Evolutionary conservation across 92 coral and sea anemone species (phyloP).

Genomic region (Epizoanthus rinbou): DNA sequence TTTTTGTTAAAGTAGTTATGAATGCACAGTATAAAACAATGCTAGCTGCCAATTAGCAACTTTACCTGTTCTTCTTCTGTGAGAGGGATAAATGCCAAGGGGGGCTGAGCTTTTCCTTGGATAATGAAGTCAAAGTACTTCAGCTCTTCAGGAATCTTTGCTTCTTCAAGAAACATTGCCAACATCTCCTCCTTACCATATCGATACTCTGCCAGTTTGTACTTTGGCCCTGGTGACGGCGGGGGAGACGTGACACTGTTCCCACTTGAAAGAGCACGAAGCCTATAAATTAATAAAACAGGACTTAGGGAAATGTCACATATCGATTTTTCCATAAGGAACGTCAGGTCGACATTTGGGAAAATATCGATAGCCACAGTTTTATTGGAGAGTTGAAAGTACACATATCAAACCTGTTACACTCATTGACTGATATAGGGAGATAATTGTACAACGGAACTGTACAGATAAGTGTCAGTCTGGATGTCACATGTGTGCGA

Average conservation of each 20-base stretch:
- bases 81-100: constrained; percentile 83
- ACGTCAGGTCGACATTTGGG: too few relatives aligned
- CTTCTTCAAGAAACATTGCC: constrained; percentile 84
- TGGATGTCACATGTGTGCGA: too few relatives aligned
- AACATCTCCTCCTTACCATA: constrained; percentile 99
- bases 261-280: constrained; percentile 97
- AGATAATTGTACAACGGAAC: too few relatives aligned
- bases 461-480: too few relatives aligned
- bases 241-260: constrained; percentile 98
- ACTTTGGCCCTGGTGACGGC: constrained; percentile 95
- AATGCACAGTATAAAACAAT: too few relatives aligned
- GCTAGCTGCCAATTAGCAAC: neutral
- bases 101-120: constrained; percentile 66
- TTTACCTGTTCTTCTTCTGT: constrained; percentile 96
- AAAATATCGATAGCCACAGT: too few relatives aligned
- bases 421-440: too few relatives aligned
- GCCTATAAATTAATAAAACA: constrained; percentile 52
- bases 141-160: constrained; percentile 70
- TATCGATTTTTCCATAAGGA: too few relatives aligned
- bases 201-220: constrained; percentile 92
- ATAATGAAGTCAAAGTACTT: constrained; percentile 77
- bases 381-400: too few relatives aligned
- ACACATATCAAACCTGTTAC: too few relatives aligned
- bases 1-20: too few relatives aligned
- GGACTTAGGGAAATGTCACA: too few relatives aligned